These are phyloP conservation scores for Drosophila percnosoma DNA, from an alignment of 2,888 invertebrate genomes.

Conservation along the genomic window DNA sequence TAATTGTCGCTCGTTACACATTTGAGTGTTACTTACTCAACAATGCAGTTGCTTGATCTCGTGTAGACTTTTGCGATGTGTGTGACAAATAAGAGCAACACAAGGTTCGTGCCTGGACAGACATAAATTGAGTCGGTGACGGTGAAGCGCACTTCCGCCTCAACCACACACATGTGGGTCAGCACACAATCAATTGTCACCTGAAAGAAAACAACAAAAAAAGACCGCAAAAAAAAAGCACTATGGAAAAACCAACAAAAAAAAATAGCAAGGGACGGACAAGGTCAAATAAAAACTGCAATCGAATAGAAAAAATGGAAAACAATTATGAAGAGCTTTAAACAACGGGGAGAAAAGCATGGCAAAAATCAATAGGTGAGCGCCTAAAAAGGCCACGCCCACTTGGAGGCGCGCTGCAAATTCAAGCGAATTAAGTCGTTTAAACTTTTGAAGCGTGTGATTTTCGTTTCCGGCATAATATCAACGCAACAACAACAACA, in stretches of 20 bases:
- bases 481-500: constrained; percentile 39
- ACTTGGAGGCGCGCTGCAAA: constrained; percentile 30
- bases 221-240: neutral
- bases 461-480: constrained; percentile 72
- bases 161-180: constrained; percentile 30
- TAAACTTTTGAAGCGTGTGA: constrained; percentile 76
- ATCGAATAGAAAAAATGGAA: constrained; percentile 26
- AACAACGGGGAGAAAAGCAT: constrained; percentile 19
- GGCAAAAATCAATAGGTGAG: constrained; percentile 32
- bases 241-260: neutral
- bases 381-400: constrained; percentile 44
- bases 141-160: constrained; percentile 53
- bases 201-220: constrained; percentile 28
- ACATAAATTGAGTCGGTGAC: constrained; percentile 64
- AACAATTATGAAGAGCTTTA: constrained; percentile 45
- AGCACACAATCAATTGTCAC: constrained; percentile 48
- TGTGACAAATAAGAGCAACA: constrained; percentile 28
- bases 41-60: constrained; percentile 3
- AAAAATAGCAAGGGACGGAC: neutral
- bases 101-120: constrained; percentile 66
- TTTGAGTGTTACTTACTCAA: neutral
- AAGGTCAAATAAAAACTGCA: constrained; percentile 10
- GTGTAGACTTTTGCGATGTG: constrained; percentile 27
- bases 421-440: constrained; percentile 73
- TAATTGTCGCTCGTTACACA: neutral